Conservation (phyloP, 2,113 vertebrate genomes). For the Anseranas semipalmata region DNA sequence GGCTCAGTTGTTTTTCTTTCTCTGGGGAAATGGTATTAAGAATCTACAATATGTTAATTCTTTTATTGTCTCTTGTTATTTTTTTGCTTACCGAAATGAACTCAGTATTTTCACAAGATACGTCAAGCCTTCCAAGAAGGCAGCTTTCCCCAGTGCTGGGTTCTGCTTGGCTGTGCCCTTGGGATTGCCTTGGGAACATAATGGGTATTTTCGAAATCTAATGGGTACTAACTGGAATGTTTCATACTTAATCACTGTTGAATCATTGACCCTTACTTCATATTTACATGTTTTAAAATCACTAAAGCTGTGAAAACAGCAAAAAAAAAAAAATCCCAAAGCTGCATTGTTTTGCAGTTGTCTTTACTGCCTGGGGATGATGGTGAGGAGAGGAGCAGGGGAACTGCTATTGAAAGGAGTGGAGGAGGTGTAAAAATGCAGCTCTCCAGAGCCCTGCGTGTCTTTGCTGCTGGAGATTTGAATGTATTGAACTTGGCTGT, state of each 20-base stretch:
- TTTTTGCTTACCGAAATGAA: background rate
- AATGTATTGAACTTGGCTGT: fast-evolving
- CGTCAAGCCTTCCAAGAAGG: background rate
- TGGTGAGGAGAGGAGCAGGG: background rate
- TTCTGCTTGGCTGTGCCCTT: background rate
- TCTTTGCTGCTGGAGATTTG: background rate
- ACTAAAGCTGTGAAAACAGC: background rate
- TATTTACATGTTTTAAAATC: background rate
- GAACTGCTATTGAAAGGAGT: background rate
- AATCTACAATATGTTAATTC: background rate
- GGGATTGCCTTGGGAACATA: background rate
- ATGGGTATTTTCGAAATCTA: background rate
- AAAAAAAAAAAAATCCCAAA: background rate
- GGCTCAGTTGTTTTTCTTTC: background rate
- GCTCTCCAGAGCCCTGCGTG: fast-evolving
- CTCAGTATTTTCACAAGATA: background rate
- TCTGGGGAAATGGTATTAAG: background rate
- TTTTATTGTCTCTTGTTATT: background rate
- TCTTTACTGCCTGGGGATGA: background rate
- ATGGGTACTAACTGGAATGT: background rate
- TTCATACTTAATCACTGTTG: conserved; percentile 30
- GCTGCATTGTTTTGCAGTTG: background rate
- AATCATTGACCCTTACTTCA: conserved; percentile 48
- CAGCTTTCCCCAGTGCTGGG: background rate
- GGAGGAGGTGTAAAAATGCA: fast-evolving